Evolutionary conservation across 2,888 invertebrate genomes (phyloP).

Genomic region (Julus scandinavius): DNA sequence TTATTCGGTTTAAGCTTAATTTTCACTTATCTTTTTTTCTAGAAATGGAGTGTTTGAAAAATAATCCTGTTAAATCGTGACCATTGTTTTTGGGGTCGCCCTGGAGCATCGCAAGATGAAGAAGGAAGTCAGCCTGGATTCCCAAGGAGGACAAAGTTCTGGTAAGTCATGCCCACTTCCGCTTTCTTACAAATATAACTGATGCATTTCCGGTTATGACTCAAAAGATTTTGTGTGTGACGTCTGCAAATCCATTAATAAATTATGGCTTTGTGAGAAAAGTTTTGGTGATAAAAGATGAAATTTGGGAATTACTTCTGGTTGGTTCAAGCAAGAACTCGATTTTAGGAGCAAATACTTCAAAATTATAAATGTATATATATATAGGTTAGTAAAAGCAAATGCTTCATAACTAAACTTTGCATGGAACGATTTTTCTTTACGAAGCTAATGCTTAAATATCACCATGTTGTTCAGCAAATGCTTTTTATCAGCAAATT

Average conservation of each 20-base stretch:
- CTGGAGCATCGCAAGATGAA: constrained; percentile 33
- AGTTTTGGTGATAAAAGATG: neutral
- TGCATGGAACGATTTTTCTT: no score
- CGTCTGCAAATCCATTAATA: neutral
- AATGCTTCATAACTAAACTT: no score
- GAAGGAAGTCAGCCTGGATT: constrained; percentile 33
- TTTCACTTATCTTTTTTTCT: neutral
- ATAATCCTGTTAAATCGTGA: neutral
- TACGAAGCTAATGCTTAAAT: no score
- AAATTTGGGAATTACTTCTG: no score
- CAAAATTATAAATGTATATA: no score
- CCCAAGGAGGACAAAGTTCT: constrained; percentile 14
- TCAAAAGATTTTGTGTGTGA: no score
- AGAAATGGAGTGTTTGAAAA: neutral
- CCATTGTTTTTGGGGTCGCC: constrained; percentile 6
- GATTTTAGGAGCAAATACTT: no score
- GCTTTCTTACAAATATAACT: neutral
- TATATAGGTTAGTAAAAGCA: no score
- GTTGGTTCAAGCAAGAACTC: no score
- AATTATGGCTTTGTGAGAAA: neutral
- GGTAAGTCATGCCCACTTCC: neutral
- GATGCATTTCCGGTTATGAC: neutral
- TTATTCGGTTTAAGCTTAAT: neutral
- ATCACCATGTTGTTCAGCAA: no score
- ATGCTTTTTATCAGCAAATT: no score